Percentiles rank a stretch among this genome's conserved stretches.
Evolutionary conservation across 2,888 invertebrate genomes (phyloP).

Genomic region (Acleris cristana): DNA sequence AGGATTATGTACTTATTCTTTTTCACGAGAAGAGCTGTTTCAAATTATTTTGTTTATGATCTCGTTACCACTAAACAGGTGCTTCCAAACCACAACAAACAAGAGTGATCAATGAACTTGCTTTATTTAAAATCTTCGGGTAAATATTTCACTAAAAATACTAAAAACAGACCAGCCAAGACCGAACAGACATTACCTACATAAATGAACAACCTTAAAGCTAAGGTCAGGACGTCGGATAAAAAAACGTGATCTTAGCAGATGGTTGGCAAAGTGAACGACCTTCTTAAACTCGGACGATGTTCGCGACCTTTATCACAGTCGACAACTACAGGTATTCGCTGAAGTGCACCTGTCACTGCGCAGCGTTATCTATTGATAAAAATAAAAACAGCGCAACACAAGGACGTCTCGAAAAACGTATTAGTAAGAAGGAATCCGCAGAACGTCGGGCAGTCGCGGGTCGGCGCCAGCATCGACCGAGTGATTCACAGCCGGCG

Average conservation of each 20-base stretch:
- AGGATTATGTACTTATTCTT: no score
- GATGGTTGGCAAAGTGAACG: conserved; percentile 34
- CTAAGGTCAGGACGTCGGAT: conserved; percentile 20
- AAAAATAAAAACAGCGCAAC: conserved; percentile 33
- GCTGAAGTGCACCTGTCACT: conserved; percentile 15
- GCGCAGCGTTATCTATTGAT: conserved; percentile 26
- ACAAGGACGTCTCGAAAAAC: conserved; percentile 28
- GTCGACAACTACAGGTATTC: background rate
- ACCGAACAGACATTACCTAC: conserved; percentile 19
- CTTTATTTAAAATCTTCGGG: background rate
- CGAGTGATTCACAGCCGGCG: conserved; percentile 63
- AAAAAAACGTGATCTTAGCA: conserved; percentile 32
- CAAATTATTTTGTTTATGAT: background rate
- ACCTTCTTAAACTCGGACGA: conserved; percentile 22
- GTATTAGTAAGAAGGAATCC: conserved; percentile 21
- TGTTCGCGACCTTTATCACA: conserved; percentile 6
- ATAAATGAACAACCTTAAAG: conserved; percentile 22
- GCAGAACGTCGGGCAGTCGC: conserved; percentile 8
- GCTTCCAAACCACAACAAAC: conserved; percentile 29
- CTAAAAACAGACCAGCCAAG: conserved; percentile 7
- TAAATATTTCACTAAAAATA: background rate
- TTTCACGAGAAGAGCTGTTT: background rate
- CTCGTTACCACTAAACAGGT: conserved; percentile 19
- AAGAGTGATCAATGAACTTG: conserved; percentile 25
- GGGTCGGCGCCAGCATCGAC: conserved; percentile 67